Evolutionary conservation across 1,140 invertebrate genomes (phyloP).

Genomic region (Pogonomyrmex californicus): DNA sequence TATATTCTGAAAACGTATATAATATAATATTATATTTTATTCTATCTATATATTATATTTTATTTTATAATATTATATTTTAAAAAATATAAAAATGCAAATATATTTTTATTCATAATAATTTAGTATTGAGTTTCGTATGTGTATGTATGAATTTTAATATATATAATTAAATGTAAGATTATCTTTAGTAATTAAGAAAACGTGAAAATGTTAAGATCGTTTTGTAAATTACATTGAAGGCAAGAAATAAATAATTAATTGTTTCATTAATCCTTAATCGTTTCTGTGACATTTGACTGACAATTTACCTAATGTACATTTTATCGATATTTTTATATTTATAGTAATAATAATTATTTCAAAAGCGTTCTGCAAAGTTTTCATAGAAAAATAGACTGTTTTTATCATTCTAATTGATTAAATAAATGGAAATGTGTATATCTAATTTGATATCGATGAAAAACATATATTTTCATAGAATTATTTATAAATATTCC

Average conservation of each 20-base stretch:
- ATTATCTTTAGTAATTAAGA: neutral
- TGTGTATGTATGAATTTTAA: neutral
- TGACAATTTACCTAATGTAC: neutral
- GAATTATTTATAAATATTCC: neutral
- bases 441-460: neutral
- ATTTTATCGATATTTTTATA: neutral
- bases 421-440: neutral
- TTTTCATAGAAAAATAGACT: neutral
- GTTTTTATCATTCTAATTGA: neutral
- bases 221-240: neutral
- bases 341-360: neutral
- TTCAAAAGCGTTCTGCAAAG: neutral
- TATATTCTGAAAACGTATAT: too few species aligned
- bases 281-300: neutral
- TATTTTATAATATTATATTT: too few species aligned
- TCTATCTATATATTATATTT: too few species aligned
- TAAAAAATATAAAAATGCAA: too few species aligned
- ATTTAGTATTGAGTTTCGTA: neutral
- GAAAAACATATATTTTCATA: slow-evolving; percentile 19
- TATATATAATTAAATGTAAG: neutral
- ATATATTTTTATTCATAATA: neutral
- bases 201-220: neutral
- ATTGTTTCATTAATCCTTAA: neutral
- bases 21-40: too few species aligned
- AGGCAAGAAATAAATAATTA: slow-evolving; percentile 21